Conservation (phyloP, 2,113 vertebrate genomes). For the Columba janthina region DNA sequence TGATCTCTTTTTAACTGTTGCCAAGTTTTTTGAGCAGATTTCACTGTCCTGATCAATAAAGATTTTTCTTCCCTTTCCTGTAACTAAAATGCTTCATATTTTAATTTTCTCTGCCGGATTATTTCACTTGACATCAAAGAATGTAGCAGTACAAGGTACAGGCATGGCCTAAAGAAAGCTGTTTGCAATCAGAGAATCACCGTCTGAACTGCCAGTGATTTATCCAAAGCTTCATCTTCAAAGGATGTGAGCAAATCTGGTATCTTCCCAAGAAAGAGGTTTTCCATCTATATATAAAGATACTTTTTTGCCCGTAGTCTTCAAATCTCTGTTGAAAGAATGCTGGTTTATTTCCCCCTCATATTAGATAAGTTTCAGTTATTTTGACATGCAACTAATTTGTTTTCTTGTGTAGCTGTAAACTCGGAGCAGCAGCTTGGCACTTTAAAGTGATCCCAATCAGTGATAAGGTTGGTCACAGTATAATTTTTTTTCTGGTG, state of each 20-base stretch:
- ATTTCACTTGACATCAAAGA: constrained; percentile 55
- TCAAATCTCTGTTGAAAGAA: constrained; percentile 29
- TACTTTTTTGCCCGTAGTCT: constrained; percentile 1
- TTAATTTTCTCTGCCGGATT: constrained; percentile 54
- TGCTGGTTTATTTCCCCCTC: neutral
- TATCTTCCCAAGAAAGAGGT: constrained; percentile 29
- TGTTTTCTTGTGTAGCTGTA: constrained; percentile 10
- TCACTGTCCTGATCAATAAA: constrained; percentile 3
- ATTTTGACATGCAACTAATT: neutral
- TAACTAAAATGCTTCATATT: constrained; percentile 45
- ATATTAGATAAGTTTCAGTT: neutral
- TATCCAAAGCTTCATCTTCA: constrained; percentile 58
- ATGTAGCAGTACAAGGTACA: constrained; percentile 20
- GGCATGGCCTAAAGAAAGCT: constrained; percentile 56
- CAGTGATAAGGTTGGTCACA: neutral
- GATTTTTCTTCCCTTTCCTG: constrained; percentile 20
- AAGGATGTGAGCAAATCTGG: constrained; percentile 13
- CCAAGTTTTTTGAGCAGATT: constrained; percentile 5
- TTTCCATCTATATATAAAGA: neutral
- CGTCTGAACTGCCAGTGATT: constrained; percentile 29
- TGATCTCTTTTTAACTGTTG: constrained; percentile 33
- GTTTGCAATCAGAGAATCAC: constrained; percentile 23
- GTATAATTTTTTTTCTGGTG: neutral
- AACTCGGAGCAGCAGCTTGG: neutral
- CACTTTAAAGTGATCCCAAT: neutral